These are phyloP conservation scores for Syrrhaptes paradoxus DNA, from an alignment of 2,113 vertebrate genomes.

Conservation along the genomic window DNA sequence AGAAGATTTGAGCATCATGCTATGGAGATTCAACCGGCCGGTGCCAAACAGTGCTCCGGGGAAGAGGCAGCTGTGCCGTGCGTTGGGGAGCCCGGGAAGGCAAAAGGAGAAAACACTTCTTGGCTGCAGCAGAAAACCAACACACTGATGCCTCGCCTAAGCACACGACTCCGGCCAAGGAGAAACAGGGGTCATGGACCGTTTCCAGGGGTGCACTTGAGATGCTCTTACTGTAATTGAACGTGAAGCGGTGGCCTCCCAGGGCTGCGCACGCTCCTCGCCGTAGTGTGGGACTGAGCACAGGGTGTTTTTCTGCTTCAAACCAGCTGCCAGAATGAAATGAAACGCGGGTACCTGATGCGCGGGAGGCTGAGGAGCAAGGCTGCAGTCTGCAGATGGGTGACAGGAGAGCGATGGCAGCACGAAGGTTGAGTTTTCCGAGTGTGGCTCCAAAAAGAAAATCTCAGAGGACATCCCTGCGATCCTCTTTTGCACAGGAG, in stretches of 20 bases:
- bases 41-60: neutral
- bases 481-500: neutral
- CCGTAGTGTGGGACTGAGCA: neutral
- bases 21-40: fast-evolving
- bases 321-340: neutral
- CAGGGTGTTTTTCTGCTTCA: neutral
- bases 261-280: fast-evolving
- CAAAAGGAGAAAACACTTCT: neutral
- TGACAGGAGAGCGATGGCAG: neutral
- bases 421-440: neutral
- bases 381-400: neutral
- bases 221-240: neutral
- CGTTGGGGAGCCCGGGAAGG: neutral
- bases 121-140: neutral
- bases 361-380: neutral
- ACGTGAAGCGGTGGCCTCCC: neutral
- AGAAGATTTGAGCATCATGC: neutral
- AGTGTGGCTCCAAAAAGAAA: neutral
- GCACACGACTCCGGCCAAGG: neutral
- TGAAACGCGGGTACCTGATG: fast-evolving
- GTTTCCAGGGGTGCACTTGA: neutral
- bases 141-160: neutral
- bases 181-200: neutral
- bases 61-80: neutral
- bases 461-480: fast-evolving